Evolutionary conservation across 2,888 invertebrate genomes (phyloP), one percentile per base, ranked within the genome.

Genomic region (Ischnura elegans): DNA sequence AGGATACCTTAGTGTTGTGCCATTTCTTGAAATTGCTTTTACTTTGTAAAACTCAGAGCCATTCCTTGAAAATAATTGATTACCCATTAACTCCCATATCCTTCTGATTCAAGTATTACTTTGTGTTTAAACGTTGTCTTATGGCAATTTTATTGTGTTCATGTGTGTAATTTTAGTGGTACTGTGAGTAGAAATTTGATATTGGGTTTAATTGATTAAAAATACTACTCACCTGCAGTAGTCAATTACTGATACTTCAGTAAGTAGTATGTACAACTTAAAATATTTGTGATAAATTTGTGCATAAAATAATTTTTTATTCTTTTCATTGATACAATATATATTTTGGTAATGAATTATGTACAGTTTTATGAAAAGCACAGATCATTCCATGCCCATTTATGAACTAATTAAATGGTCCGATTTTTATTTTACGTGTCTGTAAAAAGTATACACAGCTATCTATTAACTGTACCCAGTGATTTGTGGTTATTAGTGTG

Each of bases 371-470:
- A 61, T 25, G 5, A 43, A 61, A 90, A 0, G 10, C 25, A 90
- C 43, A 13, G 19, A 46, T 61, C 90, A 90, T 90, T 90, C 90
- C 90, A 66, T 42, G 66, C 90, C 86, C 46, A 90, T 90, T 66
- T 43, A 43, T 66, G 42, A 10, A 51, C 55, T 36, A n/a, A 16
- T 21, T 66, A 46, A 43, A 46, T 86, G 43, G 86, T 45, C 46
- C 21, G 25, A n/a, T 90, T 55, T 87, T 90, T 90, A 61, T 90
- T 66, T 61, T 87, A 43, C 45, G 43, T 90, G 43, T 36, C 13
- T 90, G 61, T 90, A 90, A 66, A 90, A 66, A 90, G 3, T 90
- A 66, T 90, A 66, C 55, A 90, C 90, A 43, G 66, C 90, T 90
- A 43, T 66, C 10, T n/a, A 43, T 86, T 61, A 25, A 43, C 29